These are phyloP conservation scores for Amblyornis subalaris DNA, from an alignment of 2,113 vertebrate genomes.

Conservation along the genomic window DNA sequence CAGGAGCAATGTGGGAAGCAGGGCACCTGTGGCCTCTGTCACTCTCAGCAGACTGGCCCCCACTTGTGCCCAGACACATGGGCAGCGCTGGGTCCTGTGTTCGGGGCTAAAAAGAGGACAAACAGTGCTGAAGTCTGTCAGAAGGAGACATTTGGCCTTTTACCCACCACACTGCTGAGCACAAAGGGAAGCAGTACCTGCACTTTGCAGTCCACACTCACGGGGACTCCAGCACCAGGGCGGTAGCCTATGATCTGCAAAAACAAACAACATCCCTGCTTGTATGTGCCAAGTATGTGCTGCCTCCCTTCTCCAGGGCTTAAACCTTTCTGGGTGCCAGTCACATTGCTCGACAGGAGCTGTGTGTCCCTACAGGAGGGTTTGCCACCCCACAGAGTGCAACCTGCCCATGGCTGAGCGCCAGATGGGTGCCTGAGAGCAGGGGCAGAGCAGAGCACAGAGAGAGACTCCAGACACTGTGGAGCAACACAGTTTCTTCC, in stretches of 20 bases:
- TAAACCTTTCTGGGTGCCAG: background rate
- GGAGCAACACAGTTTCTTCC: background rate
- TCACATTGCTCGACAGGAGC: background rate
- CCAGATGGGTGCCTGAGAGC: background rate
- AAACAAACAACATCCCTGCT: background rate
- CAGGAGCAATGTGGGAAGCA: background rate
- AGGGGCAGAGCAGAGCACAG: background rate
- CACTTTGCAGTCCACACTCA: constrained; percentile 86
- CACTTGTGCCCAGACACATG: fast-evolving
- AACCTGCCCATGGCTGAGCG: fast-evolving
- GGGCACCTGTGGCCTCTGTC: background rate
- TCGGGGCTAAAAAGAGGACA: background rate
- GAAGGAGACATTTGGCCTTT: background rate
- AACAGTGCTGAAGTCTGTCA: background rate
- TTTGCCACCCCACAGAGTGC: background rate
- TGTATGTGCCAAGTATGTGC: fast-evolving
- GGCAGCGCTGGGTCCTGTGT: background rate
- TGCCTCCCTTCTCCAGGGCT: background rate
- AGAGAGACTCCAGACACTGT: background rate
- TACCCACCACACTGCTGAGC: fast-evolving
- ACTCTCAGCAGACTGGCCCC: background rate
- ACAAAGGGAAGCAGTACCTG: constrained; percentile 72
- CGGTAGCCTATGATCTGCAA: constrained; percentile 90
- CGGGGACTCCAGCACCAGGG: constrained; percentile 84
- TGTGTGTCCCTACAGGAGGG: background rate